phyloP scores from a whole-genome alignment of 2,797 vertebrate species.

The Lindbergichthys nudifrons region DNA sequence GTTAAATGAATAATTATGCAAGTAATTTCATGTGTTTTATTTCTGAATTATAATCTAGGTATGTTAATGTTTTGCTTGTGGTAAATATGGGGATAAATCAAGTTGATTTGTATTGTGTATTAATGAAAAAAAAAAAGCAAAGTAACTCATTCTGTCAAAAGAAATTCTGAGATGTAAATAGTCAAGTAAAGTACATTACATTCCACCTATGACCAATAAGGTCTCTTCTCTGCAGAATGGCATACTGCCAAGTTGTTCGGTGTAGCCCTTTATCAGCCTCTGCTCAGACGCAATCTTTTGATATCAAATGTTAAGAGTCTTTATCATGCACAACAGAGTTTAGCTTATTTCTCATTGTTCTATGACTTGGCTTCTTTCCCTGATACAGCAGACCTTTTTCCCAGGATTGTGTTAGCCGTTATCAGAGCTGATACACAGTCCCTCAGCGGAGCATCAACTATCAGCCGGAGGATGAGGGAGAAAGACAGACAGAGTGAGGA shows the following conservation, averaged over 20 bases:
- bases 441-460: slow-evolving; percentile 14
- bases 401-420: slow-evolving; percentile 34
- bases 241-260: slow-evolving; percentile 6
- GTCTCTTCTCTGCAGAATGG: slow-evolving; percentile 5
- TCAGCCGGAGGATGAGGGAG: slow-evolving; percentile 6
- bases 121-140: too few relatives aligned
- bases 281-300: background rate
- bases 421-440: slow-evolving; percentile 38
- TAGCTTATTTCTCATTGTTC: slow-evolving; percentile 26
- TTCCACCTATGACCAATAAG: background rate
- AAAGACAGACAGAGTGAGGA: slow-evolving; percentile 2
- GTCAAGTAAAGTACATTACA: too few relatives aligned
- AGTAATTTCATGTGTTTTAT: too few relatives aligned
- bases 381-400: slow-evolving; percentile 10
- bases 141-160: too few relatives aligned
- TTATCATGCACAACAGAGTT: background rate
- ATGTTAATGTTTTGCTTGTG: too few relatives aligned
- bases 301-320: background rate
- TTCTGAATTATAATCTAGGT: too few relatives aligned
- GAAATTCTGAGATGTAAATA: too few relatives aligned
- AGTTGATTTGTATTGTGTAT: too few relatives aligned
- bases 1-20: too few relatives aligned
- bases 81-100: too few relatives aligned
- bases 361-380: slow-evolving; percentile 7
- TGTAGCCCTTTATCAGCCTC: background rate